Conservation (phyloP, 2,113 vertebrate genomes). For the Seriola aureovittata region DNA sequence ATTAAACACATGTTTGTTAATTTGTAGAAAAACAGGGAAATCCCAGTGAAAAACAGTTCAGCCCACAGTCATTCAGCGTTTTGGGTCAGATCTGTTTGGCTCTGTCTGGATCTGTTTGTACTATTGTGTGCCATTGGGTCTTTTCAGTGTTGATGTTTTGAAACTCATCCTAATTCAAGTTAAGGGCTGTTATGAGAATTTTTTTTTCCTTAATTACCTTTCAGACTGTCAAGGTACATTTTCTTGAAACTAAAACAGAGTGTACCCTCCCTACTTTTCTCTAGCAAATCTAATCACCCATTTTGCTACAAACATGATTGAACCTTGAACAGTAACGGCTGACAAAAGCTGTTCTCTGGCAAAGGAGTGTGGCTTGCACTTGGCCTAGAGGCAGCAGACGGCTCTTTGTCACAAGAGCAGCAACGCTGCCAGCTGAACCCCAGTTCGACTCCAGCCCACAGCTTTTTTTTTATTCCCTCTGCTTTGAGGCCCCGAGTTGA, state of each 20-base stretch:
- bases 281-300: slow-evolving; percentile 23
- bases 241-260: neutral
- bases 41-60: neutral
- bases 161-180: slow-evolving; percentile 1
- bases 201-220: neutral
- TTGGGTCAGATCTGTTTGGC: neutral
- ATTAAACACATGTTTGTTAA: no score
- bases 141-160: neutral
- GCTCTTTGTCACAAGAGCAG: slow-evolving; percentile 45
- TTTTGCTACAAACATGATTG: slow-evolving; percentile 34
- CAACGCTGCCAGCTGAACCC: slow-evolving; percentile 31
- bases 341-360: slow-evolving; percentile 19
- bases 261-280: neutral
- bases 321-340: slow-evolving; percentile 18
- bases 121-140: neutral
- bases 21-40: neutral
- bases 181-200: neutral
- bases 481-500: slow-evolving; percentile 11
- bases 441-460: slow-evolving; percentile 35
- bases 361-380: slow-evolving; percentile 19
- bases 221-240: neutral
- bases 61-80: neutral
- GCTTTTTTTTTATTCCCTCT: slow-evolving; percentile 22
- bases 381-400: slow-evolving; percentile 39
- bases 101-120: neutral